These are phyloP conservation scores for Drepana arcuata DNA, from an alignment of 1,140 invertebrate species.

Conservation along the genomic window DNA sequence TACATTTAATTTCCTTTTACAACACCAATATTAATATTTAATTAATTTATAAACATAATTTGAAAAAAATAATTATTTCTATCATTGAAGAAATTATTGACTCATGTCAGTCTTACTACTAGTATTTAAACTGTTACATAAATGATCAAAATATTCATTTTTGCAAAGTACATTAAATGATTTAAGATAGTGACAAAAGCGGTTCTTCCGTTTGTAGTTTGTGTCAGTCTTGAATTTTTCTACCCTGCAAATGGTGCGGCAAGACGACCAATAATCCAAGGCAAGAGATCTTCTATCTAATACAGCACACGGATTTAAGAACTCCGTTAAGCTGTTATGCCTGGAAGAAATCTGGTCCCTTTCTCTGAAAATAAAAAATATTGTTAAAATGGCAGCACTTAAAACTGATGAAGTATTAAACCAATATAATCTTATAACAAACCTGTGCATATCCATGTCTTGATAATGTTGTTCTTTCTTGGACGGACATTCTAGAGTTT, in stretches of 20 bases:
- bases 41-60: no score
- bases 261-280: conserved; percentile 73
- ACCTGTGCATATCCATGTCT: conserved; percentile 35
- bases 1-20: no score
- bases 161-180: conserved; percentile 50
- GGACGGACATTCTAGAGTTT: conserved; percentile 16
- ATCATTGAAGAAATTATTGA: no score
- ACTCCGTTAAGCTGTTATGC: conserved; percentile 39
- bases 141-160: conserved; percentile 54
- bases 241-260: conserved; percentile 72
- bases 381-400: no score
- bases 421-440: conserved; percentile 10
- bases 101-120: conserved; percentile 8
- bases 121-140: conserved; percentile 39
- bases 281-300: conserved; percentile 48
- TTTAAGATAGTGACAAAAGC: conserved; percentile 76
- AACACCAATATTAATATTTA: no score
- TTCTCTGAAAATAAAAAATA: conserved; percentile 41
- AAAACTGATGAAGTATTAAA: conserved; percentile 1
- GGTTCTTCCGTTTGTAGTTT: conserved; percentile 69
- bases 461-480: conserved; percentile 21
- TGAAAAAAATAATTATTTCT: no score
- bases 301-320: conserved; percentile 32
- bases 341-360: conserved; percentile 30
- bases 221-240: conserved; percentile 68